These are phyloP conservation scores for Platysteira castanea DNA, from an alignment of 2,113 vertebrate species.

Conservation along the genomic window DNA sequence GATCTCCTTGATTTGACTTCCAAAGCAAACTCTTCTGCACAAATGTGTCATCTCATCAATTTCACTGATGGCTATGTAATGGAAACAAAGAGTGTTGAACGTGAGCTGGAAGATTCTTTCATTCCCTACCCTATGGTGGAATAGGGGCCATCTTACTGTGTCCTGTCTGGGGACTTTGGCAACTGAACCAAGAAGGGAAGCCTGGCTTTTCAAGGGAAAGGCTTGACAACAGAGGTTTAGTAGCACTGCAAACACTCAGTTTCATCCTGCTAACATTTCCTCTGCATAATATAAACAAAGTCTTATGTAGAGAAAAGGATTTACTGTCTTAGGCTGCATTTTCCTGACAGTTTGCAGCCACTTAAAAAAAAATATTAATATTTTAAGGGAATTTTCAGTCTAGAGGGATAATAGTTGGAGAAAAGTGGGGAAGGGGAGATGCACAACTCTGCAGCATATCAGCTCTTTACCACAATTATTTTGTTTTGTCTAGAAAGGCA, in stretches of 20 bases:
- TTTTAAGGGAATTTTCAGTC: neutral
- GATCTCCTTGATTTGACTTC: neutral
- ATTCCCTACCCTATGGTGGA: fast-evolving
- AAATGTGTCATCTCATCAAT: neutral
- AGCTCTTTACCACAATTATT: neutral
- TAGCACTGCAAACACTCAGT: neutral
- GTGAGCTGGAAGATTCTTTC: neutral
- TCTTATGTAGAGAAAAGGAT: neutral
- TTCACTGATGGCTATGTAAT: neutral
- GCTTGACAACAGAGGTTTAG: neutral
- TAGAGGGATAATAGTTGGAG: neutral
- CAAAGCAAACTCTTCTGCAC: neutral
- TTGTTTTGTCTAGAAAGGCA: constrained; percentile 10
- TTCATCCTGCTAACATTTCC: neutral
- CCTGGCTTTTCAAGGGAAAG: neutral
- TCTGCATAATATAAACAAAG: neutral
- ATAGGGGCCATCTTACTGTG: neutral
- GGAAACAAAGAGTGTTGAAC: neutral
- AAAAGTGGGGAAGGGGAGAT: neutral
- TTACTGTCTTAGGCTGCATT: neutral
- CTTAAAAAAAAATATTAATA: neutral
- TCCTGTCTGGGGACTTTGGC: neutral
- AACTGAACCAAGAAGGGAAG: neutral
- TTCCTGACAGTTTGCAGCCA: neutral
- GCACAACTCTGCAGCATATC: neutral